These are phyloP conservation scores for Hypena proboscidalis DNA, from an alignment of 2,888 invertebrate species.

Conservation along the genomic window DNA sequence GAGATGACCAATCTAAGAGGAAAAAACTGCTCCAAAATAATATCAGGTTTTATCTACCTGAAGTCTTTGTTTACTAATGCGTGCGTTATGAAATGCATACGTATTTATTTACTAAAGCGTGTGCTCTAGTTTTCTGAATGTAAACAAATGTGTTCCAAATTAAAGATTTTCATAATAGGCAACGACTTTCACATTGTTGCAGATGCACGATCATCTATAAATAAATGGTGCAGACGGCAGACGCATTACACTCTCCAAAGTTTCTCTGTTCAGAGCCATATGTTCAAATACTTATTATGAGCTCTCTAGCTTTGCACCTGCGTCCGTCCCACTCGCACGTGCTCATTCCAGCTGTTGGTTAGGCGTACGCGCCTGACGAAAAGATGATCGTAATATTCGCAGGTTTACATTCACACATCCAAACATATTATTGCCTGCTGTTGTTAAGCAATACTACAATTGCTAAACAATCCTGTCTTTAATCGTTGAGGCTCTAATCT, in stretches of 20 bases:
- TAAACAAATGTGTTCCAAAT: slow-evolving; percentile 41
- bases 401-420: slow-evolving; percentile 14
- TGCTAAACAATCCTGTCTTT: background rate
- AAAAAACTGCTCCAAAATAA: slow-evolving; percentile 1
- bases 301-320: slow-evolving; percentile 71
- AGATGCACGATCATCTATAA: slow-evolving; percentile 42
- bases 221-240: slow-evolving; percentile 40
- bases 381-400: slow-evolving; percentile 37
- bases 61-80: background rate
- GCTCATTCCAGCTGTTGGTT: slow-evolving; percentile 56
- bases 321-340: slow-evolving; percentile 80
- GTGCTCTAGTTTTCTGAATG: slow-evolving; percentile 25
- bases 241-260: slow-evolving; percentile 43
- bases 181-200: slow-evolving; percentile 37
- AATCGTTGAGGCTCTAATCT: slow-evolving; percentile 16
- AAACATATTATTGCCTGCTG: too few species aligned
- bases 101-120: slow-evolving; percentile 27
- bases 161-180: slow-evolving; percentile 25
- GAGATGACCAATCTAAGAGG: background rate
- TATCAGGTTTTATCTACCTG: too few species aligned
- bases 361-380: slow-evolving; percentile 38
- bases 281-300: slow-evolving; percentile 65
- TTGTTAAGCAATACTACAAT: too few species aligned
- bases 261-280: slow-evolving; percentile 56
- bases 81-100: slow-evolving; percentile 3